These are phyloP conservation scores for Strigamia transsilvanica DNA, from an alignment of 2,888 invertebrate species.

Conservation along the genomic window DNA sequence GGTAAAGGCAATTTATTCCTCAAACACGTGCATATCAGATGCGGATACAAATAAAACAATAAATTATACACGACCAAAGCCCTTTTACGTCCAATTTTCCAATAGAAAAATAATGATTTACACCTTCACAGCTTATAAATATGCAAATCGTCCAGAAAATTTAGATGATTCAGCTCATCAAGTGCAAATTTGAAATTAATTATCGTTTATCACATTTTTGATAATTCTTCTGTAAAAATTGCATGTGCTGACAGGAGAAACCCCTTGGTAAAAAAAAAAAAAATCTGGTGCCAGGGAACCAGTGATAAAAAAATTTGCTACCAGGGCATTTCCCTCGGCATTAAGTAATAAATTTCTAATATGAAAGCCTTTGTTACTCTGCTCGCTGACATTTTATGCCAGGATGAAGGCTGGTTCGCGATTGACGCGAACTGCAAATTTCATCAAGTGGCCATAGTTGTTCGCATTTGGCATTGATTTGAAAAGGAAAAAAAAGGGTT, in stretches of 20 bases:
- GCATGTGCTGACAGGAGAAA: neutral
- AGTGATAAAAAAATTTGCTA: no score
- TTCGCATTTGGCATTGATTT: no score
- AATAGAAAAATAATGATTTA: neutral
- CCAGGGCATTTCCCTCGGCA: no score
- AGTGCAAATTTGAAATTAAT: constrained; percentile 10
- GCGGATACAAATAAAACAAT: neutral
- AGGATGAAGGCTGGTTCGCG: no score
- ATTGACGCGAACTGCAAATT: no score
- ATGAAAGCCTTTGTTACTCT: no score
- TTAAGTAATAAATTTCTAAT: no score
- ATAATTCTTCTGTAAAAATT: neutral
- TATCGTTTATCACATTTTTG: neutral
- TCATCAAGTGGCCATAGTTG: no score
- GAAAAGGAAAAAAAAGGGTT: no score
- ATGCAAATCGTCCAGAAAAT: neutral
- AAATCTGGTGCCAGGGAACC: no score
- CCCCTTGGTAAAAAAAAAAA: no score
- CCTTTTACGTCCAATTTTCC: neutral
- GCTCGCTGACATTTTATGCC: no score
- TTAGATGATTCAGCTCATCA: constrained; percentile 1
- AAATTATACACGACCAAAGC: neutral
- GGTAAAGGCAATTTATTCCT: constrained; percentile 58
- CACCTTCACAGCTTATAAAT: neutral
- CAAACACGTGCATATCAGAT: neutral